Evolutionary conservation across 1,140 invertebrate species (phyloP).

Genomic region (Magallana gigas): DNA sequence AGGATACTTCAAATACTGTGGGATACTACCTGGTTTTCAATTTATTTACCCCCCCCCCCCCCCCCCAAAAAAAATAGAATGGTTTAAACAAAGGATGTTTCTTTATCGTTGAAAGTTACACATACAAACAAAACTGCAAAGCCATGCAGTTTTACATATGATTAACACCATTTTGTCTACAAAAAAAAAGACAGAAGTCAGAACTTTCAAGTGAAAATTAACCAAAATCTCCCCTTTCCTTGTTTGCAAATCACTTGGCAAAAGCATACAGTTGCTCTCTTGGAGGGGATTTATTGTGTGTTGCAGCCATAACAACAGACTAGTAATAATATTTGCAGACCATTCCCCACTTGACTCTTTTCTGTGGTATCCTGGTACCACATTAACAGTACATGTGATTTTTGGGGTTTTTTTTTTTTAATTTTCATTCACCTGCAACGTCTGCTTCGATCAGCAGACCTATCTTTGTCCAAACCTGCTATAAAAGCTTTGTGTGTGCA

Average conservation of each 20-base stretch:
- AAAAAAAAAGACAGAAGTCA: background rate
- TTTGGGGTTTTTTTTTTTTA: too few relatives aligned
- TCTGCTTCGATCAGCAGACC: background rate
- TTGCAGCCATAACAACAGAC: background rate
- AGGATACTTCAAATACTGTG: too few relatives aligned
- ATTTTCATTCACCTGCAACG: background rate
- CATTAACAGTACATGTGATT: background rate
- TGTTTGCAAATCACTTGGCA: slow-evolving; percentile 24
- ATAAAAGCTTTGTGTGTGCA: background rate
- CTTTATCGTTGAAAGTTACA: too few relatives aligned
- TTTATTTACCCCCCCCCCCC: too few relatives aligned
- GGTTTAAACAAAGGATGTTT: too few relatives aligned
- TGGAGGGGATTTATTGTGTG: background rate
- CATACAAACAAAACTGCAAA: background rate
- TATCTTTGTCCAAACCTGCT: background rate
- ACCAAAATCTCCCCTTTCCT: background rate
- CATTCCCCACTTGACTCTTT: background rate
- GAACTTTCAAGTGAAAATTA: background rate
- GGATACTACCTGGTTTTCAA: too few relatives aligned
- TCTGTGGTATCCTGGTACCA: background rate
- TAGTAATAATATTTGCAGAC: background rate
- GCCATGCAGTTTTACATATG: background rate
- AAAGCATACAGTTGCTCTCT: background rate
- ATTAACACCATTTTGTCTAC: background rate
- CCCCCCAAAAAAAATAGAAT: too few relatives aligned